Evolutionary conservation across 2,797 vertebrate genomes (phyloP), one percentile per base, ranked within the genome.

Genomic region (Tympanoctomys barrerae): DNA sequence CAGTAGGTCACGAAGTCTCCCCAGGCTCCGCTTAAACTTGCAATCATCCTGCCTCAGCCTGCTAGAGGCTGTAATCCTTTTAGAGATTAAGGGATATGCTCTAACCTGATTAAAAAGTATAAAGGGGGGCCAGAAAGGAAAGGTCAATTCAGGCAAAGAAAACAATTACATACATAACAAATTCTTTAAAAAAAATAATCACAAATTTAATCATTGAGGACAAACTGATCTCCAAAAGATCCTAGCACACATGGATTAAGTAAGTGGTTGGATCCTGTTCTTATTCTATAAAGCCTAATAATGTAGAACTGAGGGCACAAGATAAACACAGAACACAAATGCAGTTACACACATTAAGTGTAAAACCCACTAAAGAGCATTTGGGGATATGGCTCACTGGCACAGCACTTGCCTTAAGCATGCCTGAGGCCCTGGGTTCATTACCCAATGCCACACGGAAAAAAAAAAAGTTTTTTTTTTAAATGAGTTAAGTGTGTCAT

Each of bases 291-390:
- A 91, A 70, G 24, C 46, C 87, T 89, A 83, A 66, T 89, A 85
- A 86, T 49, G 3, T 36, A 85, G 64, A 96, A 89, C 21, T 68
- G 39, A 75, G 14, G 54, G 49, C 1, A 89, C 26, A 91, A 94
- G 33, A 84, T 77, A 95, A 91, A 71, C 19, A 82, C 3, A 86
- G 2, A 90, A 87, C 33, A 70, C 26, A 93, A 80, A 97, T 71
- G 4, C 79, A 68, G 79, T 46, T 91, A 86, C 13, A 94, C 16
- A 92, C 2, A 77, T 33, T 83, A 59, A 81, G 71, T 10, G 26
- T 57, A 42, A 46, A 78, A 86, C 82, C 16, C 59, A 70, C 16
- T 89, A 80, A 46, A 78, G 71, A 79, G 19, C 49, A 79, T 8
- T 54, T 54, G 49, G 46, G 75, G 18, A 4, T 52, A 28, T 79